These are phyloP conservation scores for Zonotrichia leucophrys DNA, from an alignment of 2,113 vertebrate species.

Conservation along the genomic window DNA sequence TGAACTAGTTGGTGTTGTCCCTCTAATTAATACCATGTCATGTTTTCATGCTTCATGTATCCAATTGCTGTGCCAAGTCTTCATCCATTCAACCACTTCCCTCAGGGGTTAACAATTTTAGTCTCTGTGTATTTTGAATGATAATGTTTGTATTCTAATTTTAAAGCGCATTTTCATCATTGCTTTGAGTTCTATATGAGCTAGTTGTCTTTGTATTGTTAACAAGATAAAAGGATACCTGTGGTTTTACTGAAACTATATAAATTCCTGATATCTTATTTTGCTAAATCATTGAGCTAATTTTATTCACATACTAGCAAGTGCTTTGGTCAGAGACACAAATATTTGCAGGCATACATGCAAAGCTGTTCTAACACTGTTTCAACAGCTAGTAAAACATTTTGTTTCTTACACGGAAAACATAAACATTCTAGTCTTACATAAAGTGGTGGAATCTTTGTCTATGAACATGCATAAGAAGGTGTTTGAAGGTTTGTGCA, in stretches of 20 bases:
- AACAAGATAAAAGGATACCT: background rate
- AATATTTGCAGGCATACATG: background rate
- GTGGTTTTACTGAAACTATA: background rate
- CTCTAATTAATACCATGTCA: constrained; percentile 70
- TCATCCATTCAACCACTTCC: constrained; percentile 49
- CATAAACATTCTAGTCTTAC: background rate
- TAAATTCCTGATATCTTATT: background rate
- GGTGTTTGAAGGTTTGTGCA: background rate
- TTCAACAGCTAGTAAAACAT: background rate
- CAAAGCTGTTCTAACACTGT: background rate
- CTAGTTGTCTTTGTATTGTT: background rate
- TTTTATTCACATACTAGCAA: background rate
- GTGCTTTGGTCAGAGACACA: background rate
- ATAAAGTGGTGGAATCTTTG: background rate
- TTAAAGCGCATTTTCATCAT: background rate
- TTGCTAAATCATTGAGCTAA: background rate
- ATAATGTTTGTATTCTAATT: background rate
- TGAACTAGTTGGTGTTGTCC: constrained; percentile 51
- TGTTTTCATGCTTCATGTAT: constrained; percentile 59
- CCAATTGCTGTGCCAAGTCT: constrained; percentile 13
- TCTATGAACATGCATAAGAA: background rate
- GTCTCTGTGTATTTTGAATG: constrained; percentile 32
- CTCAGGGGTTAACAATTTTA: constrained; percentile 62
- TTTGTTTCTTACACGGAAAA: background rate
- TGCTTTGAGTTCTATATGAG: background rate